A percentile compares a stretch with the other conserved stretches of the same genome.
Evolutionary conservation across 2,113 vertebrate species (phyloP).

Genomic region (Dasypus novemcinctus): DNA sequence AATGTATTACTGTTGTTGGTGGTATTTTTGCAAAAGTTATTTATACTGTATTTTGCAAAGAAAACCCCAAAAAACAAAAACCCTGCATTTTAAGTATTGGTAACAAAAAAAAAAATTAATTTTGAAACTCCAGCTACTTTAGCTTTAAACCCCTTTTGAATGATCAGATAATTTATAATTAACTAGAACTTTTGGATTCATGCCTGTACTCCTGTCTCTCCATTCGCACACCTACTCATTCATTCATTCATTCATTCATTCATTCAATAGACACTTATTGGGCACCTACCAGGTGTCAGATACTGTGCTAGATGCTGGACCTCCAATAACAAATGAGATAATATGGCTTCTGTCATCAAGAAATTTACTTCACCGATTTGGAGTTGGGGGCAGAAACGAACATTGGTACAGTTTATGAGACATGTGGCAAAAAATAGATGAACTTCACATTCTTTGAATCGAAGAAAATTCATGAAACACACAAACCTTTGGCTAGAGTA

Average conservation of each 20-base stretch:
- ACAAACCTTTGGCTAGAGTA: not conserved
- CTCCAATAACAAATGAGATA: not conserved
- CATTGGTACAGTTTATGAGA: not conserved
- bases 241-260: not conserved
- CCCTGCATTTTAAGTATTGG: not conserved
- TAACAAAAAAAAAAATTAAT: conserved; percentile 6
- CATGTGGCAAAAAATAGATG: not conserved
- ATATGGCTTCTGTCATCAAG: not conserved
- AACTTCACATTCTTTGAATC: not conserved
- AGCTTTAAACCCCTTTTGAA: not conserved
- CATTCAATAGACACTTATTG: not conserved
- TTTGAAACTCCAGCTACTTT: not conserved
- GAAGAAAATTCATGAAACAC: conserved; percentile 16
- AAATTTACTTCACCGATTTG: not conserved
- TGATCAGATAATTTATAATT: not conserved
- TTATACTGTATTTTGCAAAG: conserved; percentile 1
- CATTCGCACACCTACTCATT: not conserved
- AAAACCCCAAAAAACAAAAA: not conserved
- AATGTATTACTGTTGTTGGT: not conserved
- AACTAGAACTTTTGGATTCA: not conserved
- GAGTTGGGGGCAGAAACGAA: not conserved
- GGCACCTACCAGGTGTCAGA: not conserved
- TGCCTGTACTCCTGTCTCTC: not conserved
- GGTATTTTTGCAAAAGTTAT: not conserved
- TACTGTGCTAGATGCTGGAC: not conserved